These are phyloP conservation scores for Calyptomena viridis DNA, from an alignment of 2,113 vertebrate genomes.

Conservation along the genomic window DNA sequence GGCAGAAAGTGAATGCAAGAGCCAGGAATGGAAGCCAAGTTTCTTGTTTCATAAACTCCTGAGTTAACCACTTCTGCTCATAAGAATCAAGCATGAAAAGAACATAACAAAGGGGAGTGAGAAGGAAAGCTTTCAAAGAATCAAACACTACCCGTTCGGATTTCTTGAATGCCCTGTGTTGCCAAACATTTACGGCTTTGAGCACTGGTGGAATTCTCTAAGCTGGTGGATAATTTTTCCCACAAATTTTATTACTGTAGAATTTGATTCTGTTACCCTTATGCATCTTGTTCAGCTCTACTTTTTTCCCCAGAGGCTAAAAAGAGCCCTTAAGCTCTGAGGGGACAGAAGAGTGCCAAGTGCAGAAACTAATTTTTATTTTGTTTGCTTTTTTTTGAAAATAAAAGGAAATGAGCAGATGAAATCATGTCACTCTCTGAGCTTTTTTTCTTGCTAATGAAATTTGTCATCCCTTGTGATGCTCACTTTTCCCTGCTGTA, in stretches of 20 bases:
- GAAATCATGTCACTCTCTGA: neutral
- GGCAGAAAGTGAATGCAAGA: neutral
- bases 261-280: neutral
- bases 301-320: neutral
- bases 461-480: neutral
- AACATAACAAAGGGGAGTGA: neutral
- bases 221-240: conserved; percentile 2
- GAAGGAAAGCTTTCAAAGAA: conserved; percentile 17
- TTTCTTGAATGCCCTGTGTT: neutral
- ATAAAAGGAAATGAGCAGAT: neutral
- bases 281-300: neutral
- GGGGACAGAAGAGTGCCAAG: neutral
- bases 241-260: conserved; percentile 44
- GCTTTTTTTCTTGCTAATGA: neutral
- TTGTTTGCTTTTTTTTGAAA: neutral
- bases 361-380: neutral
- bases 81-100: neutral
- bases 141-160: neutral
- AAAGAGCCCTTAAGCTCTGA: neutral
- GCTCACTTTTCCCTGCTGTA: neutral
- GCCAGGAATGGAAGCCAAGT: conserved; percentile 16
- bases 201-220: conserved; percentile 22
- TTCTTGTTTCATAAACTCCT: conserved; percentile 37
- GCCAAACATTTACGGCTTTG: neutral
- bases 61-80: conserved; percentile 29